Percentiles rank a stretch among this genome's conserved stretches.
phyloP scores from a whole-genome alignment of 2,888 invertebrate genomes.

The Iselma pallidipennis region DNA sequence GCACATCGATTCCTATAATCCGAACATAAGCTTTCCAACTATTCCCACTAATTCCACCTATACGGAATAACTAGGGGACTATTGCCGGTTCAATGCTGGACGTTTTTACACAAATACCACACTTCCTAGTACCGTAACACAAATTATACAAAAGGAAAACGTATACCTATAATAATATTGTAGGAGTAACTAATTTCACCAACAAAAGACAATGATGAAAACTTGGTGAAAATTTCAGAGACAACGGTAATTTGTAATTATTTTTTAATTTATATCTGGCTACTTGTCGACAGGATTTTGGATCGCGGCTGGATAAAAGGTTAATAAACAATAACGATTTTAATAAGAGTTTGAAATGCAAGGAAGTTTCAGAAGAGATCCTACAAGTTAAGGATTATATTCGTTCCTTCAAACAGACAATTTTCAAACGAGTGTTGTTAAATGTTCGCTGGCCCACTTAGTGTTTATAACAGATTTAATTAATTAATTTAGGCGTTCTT shows the following conservation, averaged over 20 bases:
- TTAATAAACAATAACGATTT: slow-evolving; percentile 44
- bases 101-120: slow-evolving; percentile 5
- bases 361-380: slow-evolving; percentile 29
- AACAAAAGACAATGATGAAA: background rate
- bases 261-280: background rate
- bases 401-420: slow-evolving; percentile 34
- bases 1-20: slow-evolving; percentile 41
- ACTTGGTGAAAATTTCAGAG: background rate
- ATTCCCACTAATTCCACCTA: slow-evolving; percentile 35
- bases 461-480: slow-evolving; percentile 57
- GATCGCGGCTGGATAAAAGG: slow-evolving; percentile 17
- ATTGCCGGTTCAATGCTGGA: background rate
- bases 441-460: slow-evolving; percentile 48
- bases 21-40: slow-evolving; percentile 38
- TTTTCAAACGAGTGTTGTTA: slow-evolving; percentile 40
- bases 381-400: slow-evolving; percentile 34
- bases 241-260: background rate
- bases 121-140: slow-evolving; percentile 1
- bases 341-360: slow-evolving; percentile 41
- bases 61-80: slow-evolving; percentile 1
- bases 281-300: background rate
- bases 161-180: no score
- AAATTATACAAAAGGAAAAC: background rate
- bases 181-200: no score
- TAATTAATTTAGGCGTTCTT: slow-evolving; percentile 56